A percentile compares a stretch with the other conserved stretches of the same genome.
phyloP scores from a whole-genome alignment of 92 coral and sea anemone species.

The Micromussa lordhowensis region DNA sequence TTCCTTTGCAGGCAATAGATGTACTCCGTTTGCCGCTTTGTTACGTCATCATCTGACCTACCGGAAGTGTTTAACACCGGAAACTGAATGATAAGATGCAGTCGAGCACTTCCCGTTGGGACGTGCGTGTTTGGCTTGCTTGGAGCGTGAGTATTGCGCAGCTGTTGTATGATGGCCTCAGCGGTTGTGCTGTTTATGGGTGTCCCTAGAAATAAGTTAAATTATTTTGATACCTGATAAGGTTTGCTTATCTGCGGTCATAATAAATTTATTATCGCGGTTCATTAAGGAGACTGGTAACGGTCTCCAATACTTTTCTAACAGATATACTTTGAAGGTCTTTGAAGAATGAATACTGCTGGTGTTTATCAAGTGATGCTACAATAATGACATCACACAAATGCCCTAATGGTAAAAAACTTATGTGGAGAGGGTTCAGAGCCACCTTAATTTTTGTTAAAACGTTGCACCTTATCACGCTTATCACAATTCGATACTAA shows the following conservation, averaged over 20 bases:
- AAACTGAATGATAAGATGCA: slow-evolving; percentile 84
- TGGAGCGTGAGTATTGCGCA: not conserved
- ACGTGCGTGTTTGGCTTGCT: not conserved
- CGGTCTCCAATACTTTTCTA: too few species aligned
- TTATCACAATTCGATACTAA: too few species aligned
- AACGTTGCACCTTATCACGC: too few species aligned
- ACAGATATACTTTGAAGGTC: too few species aligned
- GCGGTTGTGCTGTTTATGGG: not conserved
- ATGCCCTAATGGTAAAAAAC: too few species aligned
- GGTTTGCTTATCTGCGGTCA: not conserved
- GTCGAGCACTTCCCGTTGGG: slow-evolving; percentile 8
- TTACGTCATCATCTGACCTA: not conserved
- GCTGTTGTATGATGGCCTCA: not conserved
- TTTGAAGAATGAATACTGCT: too few species aligned
- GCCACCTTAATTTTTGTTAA: too few species aligned
- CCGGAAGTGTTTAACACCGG: slow-evolving; percentile 69
- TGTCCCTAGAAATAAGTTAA: not conserved
- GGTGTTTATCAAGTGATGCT: too few species aligned
- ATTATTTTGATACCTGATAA: not conserved
- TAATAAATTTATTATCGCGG: not conserved
- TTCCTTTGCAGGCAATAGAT: slow-evolving; percentile 69
- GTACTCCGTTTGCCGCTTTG: slow-evolving; percentile 75
- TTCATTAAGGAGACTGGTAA: too few species aligned
- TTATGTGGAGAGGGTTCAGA: too few species aligned
- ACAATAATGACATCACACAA: too few species aligned